Percentiles rank a stretch among this genome's conserved stretches.
Evolutionary conservation across 2,888 invertebrate species (phyloP).

Genomic region (Caenorhabditis macrosperma): DNA sequence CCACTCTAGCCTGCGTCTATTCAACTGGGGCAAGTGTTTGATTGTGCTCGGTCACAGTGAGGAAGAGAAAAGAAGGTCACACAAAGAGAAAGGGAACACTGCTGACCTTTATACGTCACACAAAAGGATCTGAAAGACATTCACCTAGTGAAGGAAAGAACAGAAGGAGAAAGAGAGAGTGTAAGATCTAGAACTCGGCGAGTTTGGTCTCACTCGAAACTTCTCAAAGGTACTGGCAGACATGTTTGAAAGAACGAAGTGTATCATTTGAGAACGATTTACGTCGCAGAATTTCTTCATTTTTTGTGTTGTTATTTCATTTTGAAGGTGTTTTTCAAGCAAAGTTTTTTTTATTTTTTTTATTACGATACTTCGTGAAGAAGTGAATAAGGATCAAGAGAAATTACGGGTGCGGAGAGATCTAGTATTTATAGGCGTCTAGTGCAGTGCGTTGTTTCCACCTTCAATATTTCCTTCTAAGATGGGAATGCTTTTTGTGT

Average conservation of each 20-base stretch:
- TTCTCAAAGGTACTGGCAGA: constrained; percentile 59
- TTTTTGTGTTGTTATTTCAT: constrained; percentile 16
- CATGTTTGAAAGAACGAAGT: constrained; percentile 48
- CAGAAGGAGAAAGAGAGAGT: constrained; percentile 56
- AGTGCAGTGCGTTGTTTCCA: too few species aligned
- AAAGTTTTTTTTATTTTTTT: too few species aligned
- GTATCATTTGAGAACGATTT: constrained; percentile 30
- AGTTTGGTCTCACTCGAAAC: constrained; percentile 60
- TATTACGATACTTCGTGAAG: too few species aligned
- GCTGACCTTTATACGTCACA: constrained; percentile 54
- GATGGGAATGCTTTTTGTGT: constrained; percentile 5
- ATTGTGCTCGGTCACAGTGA: constrained; percentile 19
- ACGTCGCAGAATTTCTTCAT: not conserved
- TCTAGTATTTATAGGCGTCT: too few species aligned
- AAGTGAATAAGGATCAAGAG: too few species aligned
- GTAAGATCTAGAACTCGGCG: constrained; percentile 32
- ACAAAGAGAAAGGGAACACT: constrained; percentile 36
- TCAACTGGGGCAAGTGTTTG: constrained; percentile 27
- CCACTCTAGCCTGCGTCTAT: constrained; percentile 28
- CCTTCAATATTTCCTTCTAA: constrained; percentile 13
- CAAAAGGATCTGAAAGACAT: constrained; percentile 59
- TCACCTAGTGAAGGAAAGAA: constrained; percentile 60
- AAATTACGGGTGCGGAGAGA: too few species aligned
- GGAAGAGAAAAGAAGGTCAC: constrained; percentile 45
- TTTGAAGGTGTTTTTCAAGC: constrained; percentile 8